These are phyloP conservation scores for Atlantisia rogersi DNA, from an alignment of 2,113 vertebrate genomes.

Conservation along the genomic window DNA sequence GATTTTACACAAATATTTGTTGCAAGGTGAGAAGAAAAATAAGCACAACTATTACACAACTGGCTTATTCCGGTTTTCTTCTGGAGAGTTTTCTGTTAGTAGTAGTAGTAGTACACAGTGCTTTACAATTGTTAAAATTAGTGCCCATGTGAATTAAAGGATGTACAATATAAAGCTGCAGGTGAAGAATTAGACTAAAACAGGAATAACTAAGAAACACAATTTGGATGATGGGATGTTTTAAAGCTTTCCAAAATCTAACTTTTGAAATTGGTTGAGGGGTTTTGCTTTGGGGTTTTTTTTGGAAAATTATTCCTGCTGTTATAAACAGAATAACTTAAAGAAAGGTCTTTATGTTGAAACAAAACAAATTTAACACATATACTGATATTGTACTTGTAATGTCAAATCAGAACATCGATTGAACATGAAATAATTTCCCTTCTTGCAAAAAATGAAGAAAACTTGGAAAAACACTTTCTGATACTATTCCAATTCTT, in stretches of 20 bases:
- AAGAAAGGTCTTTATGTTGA: not conserved
- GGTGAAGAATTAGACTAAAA: not conserved
- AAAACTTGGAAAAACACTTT: not conserved
- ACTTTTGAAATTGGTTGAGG: not conserved
- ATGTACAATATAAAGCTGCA: not conserved
- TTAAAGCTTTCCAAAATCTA: not conserved
- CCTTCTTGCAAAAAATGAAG: not conserved
- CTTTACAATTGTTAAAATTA: not conserved
- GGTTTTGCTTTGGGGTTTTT: not conserved
- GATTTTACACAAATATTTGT: not conserved
- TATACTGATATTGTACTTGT: not conserved
- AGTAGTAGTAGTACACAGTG: not conserved
- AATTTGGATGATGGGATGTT: not conserved
- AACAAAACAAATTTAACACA: not conserved
- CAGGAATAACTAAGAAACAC: not conserved
- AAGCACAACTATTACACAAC: accelerated
- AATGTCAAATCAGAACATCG: not conserved
- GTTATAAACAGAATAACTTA: not conserved
- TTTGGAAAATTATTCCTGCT: not conserved
- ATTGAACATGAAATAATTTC: not conserved
- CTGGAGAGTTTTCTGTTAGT: not conserved
- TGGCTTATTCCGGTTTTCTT: not conserved
- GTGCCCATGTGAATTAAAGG: not conserved
- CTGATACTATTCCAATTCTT: not conserved
- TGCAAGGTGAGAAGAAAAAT: not conserved